Percentiles rank a stretch among this genome's conserved stretches.
phyloP scores from a whole-genome alignment of 2,797 vertebrate genomes.

The Loris lydekkerianus region DNA sequence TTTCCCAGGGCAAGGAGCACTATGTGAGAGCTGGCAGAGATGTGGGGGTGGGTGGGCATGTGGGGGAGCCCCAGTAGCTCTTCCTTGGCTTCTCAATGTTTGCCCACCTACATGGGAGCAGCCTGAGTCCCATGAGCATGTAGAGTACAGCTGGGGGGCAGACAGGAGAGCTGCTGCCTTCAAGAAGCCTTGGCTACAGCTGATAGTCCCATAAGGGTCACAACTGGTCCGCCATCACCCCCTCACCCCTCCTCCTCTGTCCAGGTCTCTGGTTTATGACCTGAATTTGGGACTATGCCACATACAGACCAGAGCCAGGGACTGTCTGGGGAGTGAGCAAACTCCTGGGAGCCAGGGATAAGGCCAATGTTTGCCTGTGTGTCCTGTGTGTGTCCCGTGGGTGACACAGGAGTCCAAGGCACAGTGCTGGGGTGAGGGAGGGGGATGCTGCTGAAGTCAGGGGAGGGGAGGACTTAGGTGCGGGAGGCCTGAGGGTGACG shows the following conservation, averaged over 20 bases:
- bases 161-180: background rate
- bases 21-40: background rate
- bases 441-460: background rate
- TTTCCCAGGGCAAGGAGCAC: background rate
- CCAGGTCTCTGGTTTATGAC: slow-evolving; percentile 2
- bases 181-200: background rate
- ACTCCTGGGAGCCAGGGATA: slow-evolving; percentile 46
- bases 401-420: background rate
- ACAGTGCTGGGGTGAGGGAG: background rate
- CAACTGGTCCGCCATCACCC: too few species aligned
- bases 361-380: background rate
- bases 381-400: background rate
- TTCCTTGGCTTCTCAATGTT: background rate
- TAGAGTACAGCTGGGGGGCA: background rate
- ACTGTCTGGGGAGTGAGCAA: slow-evolving; percentile 12
- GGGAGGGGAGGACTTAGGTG: background rate
- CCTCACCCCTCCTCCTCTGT: background rate
- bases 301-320: slow-evolving; percentile 29
- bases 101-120: background rate
- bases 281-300: slow-evolving; percentile 55
- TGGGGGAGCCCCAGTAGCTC: background rate
- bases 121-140: background rate
- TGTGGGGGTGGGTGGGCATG: background rate
- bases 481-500: background rate
- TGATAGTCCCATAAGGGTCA: background rate